Evolutionary conservation across 2,113 vertebrate genomes (phyloP).

Genomic region (Hemichromis elongatus): DNA sequence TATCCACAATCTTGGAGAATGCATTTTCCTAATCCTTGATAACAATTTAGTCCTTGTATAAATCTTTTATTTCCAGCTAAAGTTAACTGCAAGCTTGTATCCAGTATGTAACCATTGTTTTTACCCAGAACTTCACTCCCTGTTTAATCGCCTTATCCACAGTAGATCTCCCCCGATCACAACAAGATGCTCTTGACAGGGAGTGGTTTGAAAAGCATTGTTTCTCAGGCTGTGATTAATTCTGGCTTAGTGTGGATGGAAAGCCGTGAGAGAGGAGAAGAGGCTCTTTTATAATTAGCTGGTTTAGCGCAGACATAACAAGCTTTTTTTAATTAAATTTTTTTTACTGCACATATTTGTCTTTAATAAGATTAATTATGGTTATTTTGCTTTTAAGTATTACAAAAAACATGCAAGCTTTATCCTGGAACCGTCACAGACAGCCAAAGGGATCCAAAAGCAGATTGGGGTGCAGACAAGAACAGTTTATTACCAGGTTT

Average conservation of each 20-base stretch:
- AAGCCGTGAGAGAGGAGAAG: background rate
- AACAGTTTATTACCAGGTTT: background rate
- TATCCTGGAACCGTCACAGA: background rate
- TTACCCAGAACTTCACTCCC: background rate
- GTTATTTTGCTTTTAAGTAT: background rate
- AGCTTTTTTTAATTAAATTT: background rate
- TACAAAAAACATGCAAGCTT: background rate
- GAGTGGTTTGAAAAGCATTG: background rate
- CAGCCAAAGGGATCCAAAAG: background rate
- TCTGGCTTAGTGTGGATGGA: background rate
- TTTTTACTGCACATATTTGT: background rate
- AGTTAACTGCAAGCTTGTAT: background rate
- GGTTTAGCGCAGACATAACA: background rate
- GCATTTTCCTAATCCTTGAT: conserved; percentile 14
- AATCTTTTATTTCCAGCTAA: background rate
- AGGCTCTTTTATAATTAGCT: background rate
- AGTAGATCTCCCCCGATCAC: background rate
- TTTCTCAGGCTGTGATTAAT: conserved; percentile 7
- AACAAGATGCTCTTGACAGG: conserved; percentile 6
- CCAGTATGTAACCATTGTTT: background rate
- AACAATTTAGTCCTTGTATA: background rate
- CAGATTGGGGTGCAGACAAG: background rate
- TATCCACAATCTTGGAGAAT: background rate
- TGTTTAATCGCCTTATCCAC: background rate
- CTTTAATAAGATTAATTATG: background rate